Conservation (phyloP, 2,888 invertebrate species). For the Cheilosia scutellata region DNA sequence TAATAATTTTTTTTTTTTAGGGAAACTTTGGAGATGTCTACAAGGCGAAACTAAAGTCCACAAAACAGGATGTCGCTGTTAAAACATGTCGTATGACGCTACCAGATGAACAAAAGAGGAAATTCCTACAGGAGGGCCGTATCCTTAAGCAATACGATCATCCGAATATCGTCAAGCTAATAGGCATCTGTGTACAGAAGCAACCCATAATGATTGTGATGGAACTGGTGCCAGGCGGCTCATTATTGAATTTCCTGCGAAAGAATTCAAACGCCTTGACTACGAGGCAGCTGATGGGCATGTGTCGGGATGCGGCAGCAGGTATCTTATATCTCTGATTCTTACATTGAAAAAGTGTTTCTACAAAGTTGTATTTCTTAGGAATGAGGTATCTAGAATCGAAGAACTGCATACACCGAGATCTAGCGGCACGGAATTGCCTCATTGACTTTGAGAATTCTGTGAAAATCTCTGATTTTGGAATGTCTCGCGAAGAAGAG, state of each 20-base stretch:
- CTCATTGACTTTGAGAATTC: conserved; percentile 90
- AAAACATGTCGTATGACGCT: conserved; percentile 97
- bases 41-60: conserved; percentile 93
- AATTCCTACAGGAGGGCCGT: conserved; percentile 97
- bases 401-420: conserved; percentile 97
- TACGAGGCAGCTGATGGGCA: conserved; percentile 90
- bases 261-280: conserved; percentile 89
- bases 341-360: background rate
- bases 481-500: conserved; percentile 98
- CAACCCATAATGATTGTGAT: conserved; percentile 99
- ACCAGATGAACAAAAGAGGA: conserved; percentile 96
- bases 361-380: conserved; percentile 49
- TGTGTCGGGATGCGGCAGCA: conserved; percentile 97
- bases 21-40: conserved; percentile 99
- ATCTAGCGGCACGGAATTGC: conserved; percentile 97
- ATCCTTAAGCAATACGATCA: conserved; percentile 98
- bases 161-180: conserved; percentile 97
- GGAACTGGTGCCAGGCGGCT: conserved; percentile 96
- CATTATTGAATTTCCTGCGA: conserved; percentile 93
- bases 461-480: conserved; percentile 99
- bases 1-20: conserved; percentile 84
- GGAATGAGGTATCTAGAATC: conserved; percentile 97
- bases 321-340: conserved; percentile 84
- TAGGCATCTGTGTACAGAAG: conserved; percentile 98
- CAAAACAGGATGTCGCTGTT: conserved; percentile 95